These are phyloP conservation scores for Pachymerium ferrugineum DNA, from an alignment of 2,888 invertebrate genomes.

Conservation along the genomic window DNA sequence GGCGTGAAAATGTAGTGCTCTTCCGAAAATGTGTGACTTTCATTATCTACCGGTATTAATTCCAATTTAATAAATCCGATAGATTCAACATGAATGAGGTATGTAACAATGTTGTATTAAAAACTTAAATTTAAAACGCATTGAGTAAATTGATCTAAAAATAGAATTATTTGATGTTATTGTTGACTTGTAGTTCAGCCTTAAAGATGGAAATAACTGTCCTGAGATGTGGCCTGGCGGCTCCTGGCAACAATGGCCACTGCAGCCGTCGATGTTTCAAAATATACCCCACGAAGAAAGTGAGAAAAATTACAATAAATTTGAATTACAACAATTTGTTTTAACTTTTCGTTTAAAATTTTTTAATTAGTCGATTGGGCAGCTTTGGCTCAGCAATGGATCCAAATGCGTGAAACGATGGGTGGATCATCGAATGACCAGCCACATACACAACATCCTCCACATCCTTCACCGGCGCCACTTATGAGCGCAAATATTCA, in stretches of 20 bases:
- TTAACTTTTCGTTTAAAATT: no score
- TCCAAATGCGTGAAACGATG: slow-evolving; percentile 79
- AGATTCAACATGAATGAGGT: no score
- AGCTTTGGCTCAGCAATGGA: slow-evolving; percentile 94
- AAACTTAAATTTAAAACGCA: background rate
- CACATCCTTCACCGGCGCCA: slow-evolving; percentile 52
- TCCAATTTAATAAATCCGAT: no score
- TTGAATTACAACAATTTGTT: background rate
- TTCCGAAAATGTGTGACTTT: no score
- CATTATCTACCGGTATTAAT: no score
- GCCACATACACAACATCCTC: no score
- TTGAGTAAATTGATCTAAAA: background rate
- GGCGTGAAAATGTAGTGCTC: no score
- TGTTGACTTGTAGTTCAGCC: background rate
- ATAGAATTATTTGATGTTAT: background rate
- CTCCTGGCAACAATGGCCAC: slow-evolving; percentile 60
- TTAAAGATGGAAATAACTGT: slow-evolving; percentile 5
- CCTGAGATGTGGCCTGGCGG: slow-evolving; percentile 30
- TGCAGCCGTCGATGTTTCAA: slow-evolving; percentile 74
- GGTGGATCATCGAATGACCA: slow-evolving; percentile 43
- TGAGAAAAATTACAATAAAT: slow-evolving; percentile 41
- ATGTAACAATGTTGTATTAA: background rate
- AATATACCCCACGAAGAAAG: slow-evolving; percentile 72
- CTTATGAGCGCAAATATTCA: slow-evolving; percentile 35
- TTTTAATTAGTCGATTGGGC: slow-evolving; percentile 98